These are phyloP conservation scores for Saimiri boliviensis DNA, from an alignment of 2,113 vertebrate genomes.

Conservation along the genomic window DNA sequence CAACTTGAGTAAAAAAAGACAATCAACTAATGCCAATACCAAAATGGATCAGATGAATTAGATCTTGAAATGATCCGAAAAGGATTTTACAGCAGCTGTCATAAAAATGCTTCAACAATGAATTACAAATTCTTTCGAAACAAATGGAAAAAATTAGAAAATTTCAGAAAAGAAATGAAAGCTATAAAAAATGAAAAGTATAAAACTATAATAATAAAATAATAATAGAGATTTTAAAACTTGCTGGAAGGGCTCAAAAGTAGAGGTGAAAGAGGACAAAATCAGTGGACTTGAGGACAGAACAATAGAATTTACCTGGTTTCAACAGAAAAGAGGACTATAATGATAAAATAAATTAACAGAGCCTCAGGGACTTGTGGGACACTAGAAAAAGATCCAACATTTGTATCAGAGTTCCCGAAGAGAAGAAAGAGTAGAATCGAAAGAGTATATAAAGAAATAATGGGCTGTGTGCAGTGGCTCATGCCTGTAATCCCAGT, in stretches of 20 bases:
- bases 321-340: not conserved
- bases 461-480: not conserved
- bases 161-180: not conserved
- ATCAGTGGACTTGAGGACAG: not conserved
- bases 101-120: conserved; percentile 7
- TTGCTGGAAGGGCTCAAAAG: not conserved
- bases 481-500: no score
- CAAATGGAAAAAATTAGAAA: not conserved
- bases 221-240: not conserved
- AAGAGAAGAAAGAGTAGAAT: not conserved
- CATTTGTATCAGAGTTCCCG: not conserved
- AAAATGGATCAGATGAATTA: conserved; percentile 21
- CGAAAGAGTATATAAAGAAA: not conserved
- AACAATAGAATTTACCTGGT: not conserved
- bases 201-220: not conserved
- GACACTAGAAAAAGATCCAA: not conserved
- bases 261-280: not conserved
- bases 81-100: not conserved
- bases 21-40: not conserved
- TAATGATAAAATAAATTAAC: not conserved
- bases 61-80: not conserved
- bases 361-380: not conserved
- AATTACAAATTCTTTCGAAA: conserved; percentile 8
- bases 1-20: not conserved
- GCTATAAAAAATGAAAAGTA: not conserved